Evolutionary conservation across 37 sponge, comb jelly and placozoan species (phyloP), one percentile per base, ranked within the genome.

Genomic region (Spongilla lacustris): DNA sequence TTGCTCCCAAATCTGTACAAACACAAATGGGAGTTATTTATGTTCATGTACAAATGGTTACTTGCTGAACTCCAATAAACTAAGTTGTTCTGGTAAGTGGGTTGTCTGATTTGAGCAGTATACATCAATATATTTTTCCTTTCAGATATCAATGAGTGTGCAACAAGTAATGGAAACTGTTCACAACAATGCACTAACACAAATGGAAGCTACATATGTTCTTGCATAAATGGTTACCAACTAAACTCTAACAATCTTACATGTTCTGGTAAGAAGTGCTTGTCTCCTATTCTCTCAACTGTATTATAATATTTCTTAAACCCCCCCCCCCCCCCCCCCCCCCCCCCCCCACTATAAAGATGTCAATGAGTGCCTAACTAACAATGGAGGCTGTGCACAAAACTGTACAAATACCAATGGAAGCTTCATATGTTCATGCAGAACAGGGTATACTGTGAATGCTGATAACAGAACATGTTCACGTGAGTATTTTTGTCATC

Each of bases 131-230:
- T 41, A 9, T 41, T 41, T 41, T 3, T 3, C 3, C 4, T 14
- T 26, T 10, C 41, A 83, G 83, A 83, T 71, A 83, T 83, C 28
- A 37, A 83, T 83, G 83, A 83, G 46, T 83, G 83, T 83, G 27
- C n/a, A 10, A 33, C 19, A 32, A 34, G 71, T 30, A 83, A 83
- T 83, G 73, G 83, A 83, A 73, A 73, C 32, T 83, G 83, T 71
- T 34, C 41, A 6, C 41, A 41, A 3, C 3, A 9, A 9, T 41
- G 41, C 6, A 9, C 41, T 41, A 41, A 41, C 41, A 41, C 41
- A 41, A 3, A 26, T 37, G 41, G 41, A 6, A 41, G 41, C 6
- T 3, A 9, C 41, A 41, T 41, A 41, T 41, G 41, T 6, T 41
- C 41, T 6, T 41, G 41, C 41, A 41, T 41, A 6, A 41, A 3